Evolutionary conservation across 2,113 vertebrate genomes (phyloP), one percentile per base, ranked within the genome.

Genomic region (Gambusia holbrooki): DNA sequence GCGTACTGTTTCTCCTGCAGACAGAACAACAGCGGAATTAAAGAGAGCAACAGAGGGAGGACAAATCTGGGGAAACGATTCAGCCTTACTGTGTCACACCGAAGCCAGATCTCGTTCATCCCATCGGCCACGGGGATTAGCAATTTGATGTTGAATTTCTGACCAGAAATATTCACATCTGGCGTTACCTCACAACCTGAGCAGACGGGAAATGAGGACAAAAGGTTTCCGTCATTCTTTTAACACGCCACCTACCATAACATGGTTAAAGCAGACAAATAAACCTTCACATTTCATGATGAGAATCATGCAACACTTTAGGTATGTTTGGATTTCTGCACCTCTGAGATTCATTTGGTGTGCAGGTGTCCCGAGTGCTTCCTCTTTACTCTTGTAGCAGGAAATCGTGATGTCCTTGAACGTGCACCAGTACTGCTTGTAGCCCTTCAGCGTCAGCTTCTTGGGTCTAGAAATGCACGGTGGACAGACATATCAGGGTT

Each of bases 21-120:
- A 10, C 11, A 33, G 17, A 71, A 69, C 51, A 15, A 15, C 51
- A 71, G 66, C 0, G 15, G 8, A 19, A 3, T n/a, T 48, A 19
- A 76, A 42, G 3, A 17, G 25, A 25, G 6, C 1, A 66, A 28
- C n/a, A 42, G 40, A n/a, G 7, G 9, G 13, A 11, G 27, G 19
- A 58, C 19, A 11, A 15, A 35, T 27, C 42, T 2, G 2, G 9
- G 9, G 25, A 32, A 27, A 40, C 54, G 1, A 22, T 7, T 30
- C 5, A 37, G 48, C 17, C 83, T 96, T 82, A 99, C 98, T 2
- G 93, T 96, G 80, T 99, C 98, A 13, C 98, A 99, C 82, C 98
- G 97, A 76, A 99, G 97, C 97, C 98, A 99, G 84, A 99, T 99
- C 91, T 99, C 98, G 42, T 99, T 99, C 98, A 99, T 99, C 75